Evolutionary conservation across 2,113 vertebrate genomes (phyloP).

Genomic region (Dolichallabes microphthalmus): DNA sequence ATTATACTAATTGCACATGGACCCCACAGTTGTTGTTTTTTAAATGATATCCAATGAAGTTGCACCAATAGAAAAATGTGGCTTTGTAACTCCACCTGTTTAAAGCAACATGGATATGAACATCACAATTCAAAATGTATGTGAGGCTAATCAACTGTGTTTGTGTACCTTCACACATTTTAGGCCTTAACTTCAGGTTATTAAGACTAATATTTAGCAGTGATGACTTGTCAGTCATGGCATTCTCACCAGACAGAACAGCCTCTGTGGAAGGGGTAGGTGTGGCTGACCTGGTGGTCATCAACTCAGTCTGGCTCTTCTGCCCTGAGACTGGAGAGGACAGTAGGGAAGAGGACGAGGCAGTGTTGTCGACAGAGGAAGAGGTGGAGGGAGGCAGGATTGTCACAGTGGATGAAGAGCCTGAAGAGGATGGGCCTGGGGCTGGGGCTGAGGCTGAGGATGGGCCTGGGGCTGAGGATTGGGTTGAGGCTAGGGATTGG

Average conservation of each 20-base stretch:
- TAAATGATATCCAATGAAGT: neutral
- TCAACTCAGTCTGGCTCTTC: slow-evolving; percentile 63
- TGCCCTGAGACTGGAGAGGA: slow-evolving; percentile 81
- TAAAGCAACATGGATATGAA: neutral
- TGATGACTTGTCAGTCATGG: neutral
- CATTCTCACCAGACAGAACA: slow-evolving; percentile 65
- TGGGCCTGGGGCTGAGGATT: slow-evolving; percentile 62
- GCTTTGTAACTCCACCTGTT: neutral
- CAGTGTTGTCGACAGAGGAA: slow-evolving; percentile 76
- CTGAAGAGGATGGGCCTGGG: slow-evolving; percentile 66
- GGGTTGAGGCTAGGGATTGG: slow-evolving; percentile 71
- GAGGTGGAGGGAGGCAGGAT: slow-evolving; percentile 76
- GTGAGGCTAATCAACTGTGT: neutral
- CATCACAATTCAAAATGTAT: neutral
- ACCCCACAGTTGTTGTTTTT: neutral
- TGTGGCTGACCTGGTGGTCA: slow-evolving; percentile 49
- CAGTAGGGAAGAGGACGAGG: slow-evolving; percentile 72
- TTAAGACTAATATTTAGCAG: neutral
- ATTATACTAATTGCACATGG: neutral
- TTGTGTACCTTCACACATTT: neutral
- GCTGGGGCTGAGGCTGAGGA: slow-evolving; percentile 67
- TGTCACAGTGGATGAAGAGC: slow-evolving; percentile 73
- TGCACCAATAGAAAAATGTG: neutral
- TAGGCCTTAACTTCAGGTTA: neutral
- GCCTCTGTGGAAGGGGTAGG: slow-evolving; percentile 61